phyloP scores from a whole-genome alignment of 2,113 vertebrate genomes.

The Alethe castanea region DNA sequence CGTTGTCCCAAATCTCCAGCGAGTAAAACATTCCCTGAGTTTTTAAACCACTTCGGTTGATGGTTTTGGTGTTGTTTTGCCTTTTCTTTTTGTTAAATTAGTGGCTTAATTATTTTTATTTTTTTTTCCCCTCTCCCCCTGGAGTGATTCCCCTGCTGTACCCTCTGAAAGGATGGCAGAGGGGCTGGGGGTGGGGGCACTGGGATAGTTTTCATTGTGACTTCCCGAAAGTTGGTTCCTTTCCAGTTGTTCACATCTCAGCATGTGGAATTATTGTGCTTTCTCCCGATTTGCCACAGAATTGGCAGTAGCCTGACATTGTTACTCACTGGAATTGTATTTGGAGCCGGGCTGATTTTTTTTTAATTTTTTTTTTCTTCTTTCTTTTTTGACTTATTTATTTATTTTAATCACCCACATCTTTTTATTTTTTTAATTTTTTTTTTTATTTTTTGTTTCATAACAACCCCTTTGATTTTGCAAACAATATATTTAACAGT shows the following conservation, averaged over 20 bases:
- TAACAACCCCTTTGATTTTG: neutral
- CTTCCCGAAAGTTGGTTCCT: conserved; percentile 53
- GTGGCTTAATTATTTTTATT: neutral
- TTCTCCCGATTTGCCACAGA: conserved; percentile 46
- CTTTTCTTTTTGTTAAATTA: conserved; percentile 22
- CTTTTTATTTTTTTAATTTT: neutral
- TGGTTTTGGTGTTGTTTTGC: neutral
- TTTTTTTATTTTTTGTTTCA: neutral
- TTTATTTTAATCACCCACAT: neutral
- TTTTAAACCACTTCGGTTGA: neutral
- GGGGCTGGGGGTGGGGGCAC: conserved; percentile 26
- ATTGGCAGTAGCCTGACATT: conserved; percentile 22
- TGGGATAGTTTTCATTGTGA: conserved; percentile 49
- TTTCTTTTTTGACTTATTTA: neutral
- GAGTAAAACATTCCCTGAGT: conserved; percentile 38
- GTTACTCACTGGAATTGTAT: conserved; percentile 32
- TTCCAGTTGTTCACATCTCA: conserved; percentile 66
- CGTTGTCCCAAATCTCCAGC: conserved; percentile 48
- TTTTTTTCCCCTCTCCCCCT: neutral
- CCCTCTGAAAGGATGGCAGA: neutral
- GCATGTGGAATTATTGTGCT: conserved; percentile 32
- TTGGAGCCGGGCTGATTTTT: neutral
- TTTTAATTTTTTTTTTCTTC: neutral
- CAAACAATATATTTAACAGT: neutral
- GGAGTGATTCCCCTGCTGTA: neutral